These are phyloP conservation scores for Megalurothrips usitatus DNA, from an alignment of 2,888 invertebrate species.

Conservation along the genomic window DNA sequence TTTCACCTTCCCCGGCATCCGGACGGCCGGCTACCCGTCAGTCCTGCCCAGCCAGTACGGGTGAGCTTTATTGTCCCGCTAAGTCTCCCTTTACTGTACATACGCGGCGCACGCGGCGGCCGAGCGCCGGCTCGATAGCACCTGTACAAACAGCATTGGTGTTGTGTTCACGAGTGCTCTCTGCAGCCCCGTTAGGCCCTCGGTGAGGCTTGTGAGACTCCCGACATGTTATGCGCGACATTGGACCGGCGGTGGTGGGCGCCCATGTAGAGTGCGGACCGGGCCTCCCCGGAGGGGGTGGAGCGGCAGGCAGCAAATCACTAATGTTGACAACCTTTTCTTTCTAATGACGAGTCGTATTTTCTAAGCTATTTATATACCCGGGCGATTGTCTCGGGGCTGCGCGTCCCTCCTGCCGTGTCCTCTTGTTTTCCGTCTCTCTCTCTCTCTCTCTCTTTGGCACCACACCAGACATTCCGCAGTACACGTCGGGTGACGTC, in stretches of 20 bases:
- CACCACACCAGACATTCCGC: background rate
- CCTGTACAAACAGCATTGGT: conserved; percentile 10
- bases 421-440: conserved; percentile 27
- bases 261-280: too few relatives aligned
- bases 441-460: too few relatives aligned
- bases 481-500: background rate
- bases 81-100: background rate
- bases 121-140: background rate
- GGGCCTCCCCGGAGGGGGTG: too few relatives aligned
- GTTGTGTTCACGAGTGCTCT: conserved; percentile 15
- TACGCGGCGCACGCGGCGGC: background rate
- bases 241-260: too few relatives aligned
- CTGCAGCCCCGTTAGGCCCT: too few relatives aligned
- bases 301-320: too few relatives aligned
- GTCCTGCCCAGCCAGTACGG: conserved; percentile 78
- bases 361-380: too few relatives aligned
- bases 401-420: background rate
- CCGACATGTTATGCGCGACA: too few relatives aligned
- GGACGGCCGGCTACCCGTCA: conserved; percentile 65
- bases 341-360: too few relatives aligned
- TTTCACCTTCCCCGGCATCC: conserved; percentile 70
- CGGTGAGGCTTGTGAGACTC: too few relatives aligned
- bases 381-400: too few relatives aligned
- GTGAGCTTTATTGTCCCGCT: conserved; percentile 56
- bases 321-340: too few relatives aligned